Evolutionary conservation across 2,797 vertebrate species (phyloP).

Genomic region (Sebastiscus tertius): DNA sequence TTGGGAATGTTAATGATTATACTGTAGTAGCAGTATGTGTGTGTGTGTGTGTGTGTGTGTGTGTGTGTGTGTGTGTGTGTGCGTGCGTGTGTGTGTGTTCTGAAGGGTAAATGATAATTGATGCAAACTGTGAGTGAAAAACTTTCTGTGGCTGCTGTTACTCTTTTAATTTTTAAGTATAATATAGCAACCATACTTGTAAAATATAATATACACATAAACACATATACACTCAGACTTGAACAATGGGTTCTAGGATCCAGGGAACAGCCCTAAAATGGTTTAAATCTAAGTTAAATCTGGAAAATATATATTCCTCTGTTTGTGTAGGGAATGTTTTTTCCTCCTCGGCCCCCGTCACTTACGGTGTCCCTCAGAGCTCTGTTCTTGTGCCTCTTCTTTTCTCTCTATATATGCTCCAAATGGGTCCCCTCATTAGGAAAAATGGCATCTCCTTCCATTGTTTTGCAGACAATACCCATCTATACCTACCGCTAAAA

Average conservation of each 20-base stretch:
- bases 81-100: neutral
- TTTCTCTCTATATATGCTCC: neutral
- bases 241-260: too few species aligned
- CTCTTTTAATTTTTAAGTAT: neutral
- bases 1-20: conserved; percentile 47
- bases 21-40: neutral
- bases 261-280: too few species aligned
- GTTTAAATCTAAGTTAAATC: too few species aligned
- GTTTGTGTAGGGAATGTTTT: neutral
- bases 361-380: neutral
- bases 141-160: neutral
- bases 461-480: neutral
- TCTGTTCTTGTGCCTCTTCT: neutral
- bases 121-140: neutral
- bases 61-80: neutral
- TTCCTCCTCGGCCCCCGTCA: neutral
- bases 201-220: neutral
- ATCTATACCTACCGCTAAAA: neutral
- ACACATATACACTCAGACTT: too few species aligned
- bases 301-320: too few species aligned
- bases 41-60: conserved; percentile 1
- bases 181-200: neutral
- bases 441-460: neutral
- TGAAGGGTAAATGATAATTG: neutral
- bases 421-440: neutral